Evolutionary conservation across 2,888 invertebrate genomes (phyloP).

Genomic region (Oligia latruncula): DNA sequence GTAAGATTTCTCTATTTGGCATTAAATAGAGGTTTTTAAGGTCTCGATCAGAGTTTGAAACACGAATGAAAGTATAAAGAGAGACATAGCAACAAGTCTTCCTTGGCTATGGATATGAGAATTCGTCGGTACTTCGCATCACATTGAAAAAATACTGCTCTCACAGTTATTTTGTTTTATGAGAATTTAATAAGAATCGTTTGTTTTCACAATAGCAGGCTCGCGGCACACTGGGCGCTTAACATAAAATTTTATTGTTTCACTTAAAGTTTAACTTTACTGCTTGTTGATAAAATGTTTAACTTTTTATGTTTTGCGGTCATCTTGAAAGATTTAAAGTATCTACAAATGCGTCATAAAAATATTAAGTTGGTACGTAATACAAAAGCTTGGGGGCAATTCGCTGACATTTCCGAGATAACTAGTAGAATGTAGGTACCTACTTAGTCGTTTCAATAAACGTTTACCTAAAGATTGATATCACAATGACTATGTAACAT

Average conservation of each 20-base stretch:
- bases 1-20: slow-evolving; percentile 49
- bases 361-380: slow-evolving; percentile 5
- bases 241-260: slow-evolving; percentile 27
- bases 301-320: background rate
- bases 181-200: slow-evolving; percentile 70
- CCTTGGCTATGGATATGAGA: slow-evolving; percentile 32
- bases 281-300: slow-evolving; percentile 35
- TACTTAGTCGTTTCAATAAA: background rate
- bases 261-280: slow-evolving; percentile 34
- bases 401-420: background rate
- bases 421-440: background rate
- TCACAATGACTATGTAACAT: too few species aligned
- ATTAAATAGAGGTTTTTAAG: slow-evolving; percentile 19
- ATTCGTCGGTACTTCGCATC: slow-evolving; percentile 18
- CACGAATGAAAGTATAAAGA: slow-evolving; percentile 12
- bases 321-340: slow-evolving; percentile 2
- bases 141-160: slow-evolving; percentile 54
- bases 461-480: background rate
- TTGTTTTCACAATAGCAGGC: slow-evolving; percentile 35
- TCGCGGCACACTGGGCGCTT: slow-evolving; percentile 26
- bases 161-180: slow-evolving; percentile 67
- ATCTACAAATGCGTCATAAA: background rate
- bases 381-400: background rate
- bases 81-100: slow-evolving; percentile 44
- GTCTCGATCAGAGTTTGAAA: slow-evolving; percentile 14